Evolutionary conservation across 2,888 invertebrate genomes (phyloP), one percentile per base, ranked within the genome.

Genomic region (Papilio demoleus): DNA sequence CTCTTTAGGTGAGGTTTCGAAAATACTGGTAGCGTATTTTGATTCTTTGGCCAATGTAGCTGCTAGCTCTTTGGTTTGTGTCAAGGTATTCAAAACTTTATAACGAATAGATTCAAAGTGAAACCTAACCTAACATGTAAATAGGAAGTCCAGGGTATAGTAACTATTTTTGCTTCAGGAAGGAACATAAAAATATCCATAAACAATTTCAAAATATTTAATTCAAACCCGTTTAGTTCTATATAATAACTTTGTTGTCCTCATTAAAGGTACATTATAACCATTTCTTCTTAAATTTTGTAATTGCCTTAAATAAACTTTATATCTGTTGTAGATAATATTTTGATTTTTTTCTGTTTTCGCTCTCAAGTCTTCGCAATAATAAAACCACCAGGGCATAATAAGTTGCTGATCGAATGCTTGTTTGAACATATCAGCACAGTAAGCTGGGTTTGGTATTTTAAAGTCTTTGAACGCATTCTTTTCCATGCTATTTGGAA

Each of bases 341-440:
- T 60, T 59, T 2, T 27, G 47, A 2, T 38, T 38, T 17, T 27
- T 68, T 24, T 50, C 50, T 8, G 70, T 61, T 9, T 71, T 76
- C 2, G 83, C 81, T 12, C 72, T 75, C 2, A 81, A 24, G 0
- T 70, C 72, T 60, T 80, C 74, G 58, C 88, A 88, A 63, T 82
- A 81, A 9, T 79, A 66, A 50, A 81, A 82, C 88, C 88, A 88
- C 86, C 86, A 88, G 0, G 88, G 88, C 4, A 85, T 70, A 0
- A 81, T 73, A 5, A 81, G 47, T 24, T 78, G 80, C 0, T 75
- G 72, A 0, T 75, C 70, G 2, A 77, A 72, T 0, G 80, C 73
- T 0, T 70, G 45, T 0, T 79, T 70, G 1, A 76, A 60, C 76
- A 81, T 80, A 19, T 79, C 70, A 0, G 72, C 22, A 67, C 88